Conservation (phyloP, 1,140 invertebrate genomes). For the Zaprionus davidi region DNA sequence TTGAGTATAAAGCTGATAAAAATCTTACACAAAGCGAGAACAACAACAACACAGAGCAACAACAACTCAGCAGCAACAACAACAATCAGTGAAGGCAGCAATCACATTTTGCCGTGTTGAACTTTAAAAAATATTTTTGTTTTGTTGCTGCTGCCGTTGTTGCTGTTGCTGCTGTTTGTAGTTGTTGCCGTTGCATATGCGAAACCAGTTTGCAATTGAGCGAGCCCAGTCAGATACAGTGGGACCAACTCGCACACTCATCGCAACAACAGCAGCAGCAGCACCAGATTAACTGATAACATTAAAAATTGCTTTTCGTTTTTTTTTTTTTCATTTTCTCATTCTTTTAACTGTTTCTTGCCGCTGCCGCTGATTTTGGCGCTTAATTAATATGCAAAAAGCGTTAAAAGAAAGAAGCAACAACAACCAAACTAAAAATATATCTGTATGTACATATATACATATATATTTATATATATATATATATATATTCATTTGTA, state of each 20-base stretch:
- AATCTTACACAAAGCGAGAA: conserved; percentile 63
- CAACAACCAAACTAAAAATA: conserved; percentile 53
- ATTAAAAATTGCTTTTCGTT: conserved; percentile 68
- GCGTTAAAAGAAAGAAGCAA: conserved; percentile 61
- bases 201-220: conserved; percentile 73
- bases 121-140: conserved; percentile 55
- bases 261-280: conserved; percentile 16
- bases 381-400: conserved; percentile 83
- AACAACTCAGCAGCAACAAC: conserved; percentile 17
- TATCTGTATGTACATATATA: conserved; percentile 18
- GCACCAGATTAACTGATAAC: conserved; percentile 74
- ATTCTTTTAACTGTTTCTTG: conserved; percentile 43
- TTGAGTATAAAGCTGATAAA: conserved; percentile 79
- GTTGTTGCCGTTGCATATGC: conserved; percentile 53
- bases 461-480: conserved; percentile 25
- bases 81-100: conserved; percentile 43
- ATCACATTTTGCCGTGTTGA: conserved; percentile 52
- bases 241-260: conserved; percentile 23
- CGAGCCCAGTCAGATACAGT: conserved; percentile 10
- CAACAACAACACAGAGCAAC: conserved; percentile 29
- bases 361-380: conserved; percentile 71
- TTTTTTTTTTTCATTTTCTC: conserved; percentile 10
- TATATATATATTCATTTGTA: conserved; percentile 33
- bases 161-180: conserved; percentile 32
- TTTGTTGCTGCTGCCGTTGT: conserved; percentile 39